A percentile compares a stretch with the other conserved stretches of the same genome.
phyloP scores from a whole-genome alignment of 2,113 vertebrate species.

The Neodon shergylaensis region DNA sequence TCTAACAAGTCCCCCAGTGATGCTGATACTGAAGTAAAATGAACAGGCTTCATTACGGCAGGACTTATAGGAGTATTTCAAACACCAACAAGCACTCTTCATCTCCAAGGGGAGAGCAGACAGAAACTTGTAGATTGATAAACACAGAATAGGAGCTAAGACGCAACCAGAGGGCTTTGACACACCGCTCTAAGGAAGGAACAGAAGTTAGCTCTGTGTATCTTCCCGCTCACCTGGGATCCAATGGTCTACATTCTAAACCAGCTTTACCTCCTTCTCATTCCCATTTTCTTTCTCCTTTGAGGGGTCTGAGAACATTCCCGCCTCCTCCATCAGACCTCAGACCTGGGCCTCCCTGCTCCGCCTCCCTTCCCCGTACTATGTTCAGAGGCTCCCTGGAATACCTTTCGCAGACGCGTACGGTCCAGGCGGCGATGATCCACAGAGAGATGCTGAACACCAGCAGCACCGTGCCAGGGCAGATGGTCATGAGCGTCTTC shows the following conservation, averaged over 20 bases:
- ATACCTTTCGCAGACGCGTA: slow-evolving; percentile 98
- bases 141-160: neutral
- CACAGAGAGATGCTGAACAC: slow-evolving; percentile 99
- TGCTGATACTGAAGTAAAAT: neutral
- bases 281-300: neutral
- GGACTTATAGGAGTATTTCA: slow-evolving; percentile 40
- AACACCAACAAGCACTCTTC: neutral
- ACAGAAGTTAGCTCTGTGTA: fast-evolving
- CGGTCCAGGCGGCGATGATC: slow-evolving; percentile 99
- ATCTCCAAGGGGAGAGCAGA: neutral
- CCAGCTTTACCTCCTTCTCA: neutral
- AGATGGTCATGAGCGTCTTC: slow-evolving; percentile 99
- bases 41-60: neutral
- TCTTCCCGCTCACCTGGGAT: neutral
- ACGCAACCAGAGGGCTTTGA: neutral
- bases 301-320: neutral
- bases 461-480: slow-evolving; percentile 97
- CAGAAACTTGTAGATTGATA: neutral
- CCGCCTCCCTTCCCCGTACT: neutral
- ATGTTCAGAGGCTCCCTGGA: neutral
- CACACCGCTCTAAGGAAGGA: neutral
- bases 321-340: neutral
- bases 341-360: neutral
- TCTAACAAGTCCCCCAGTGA: neutral
- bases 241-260: neutral